These are phyloP conservation scores for Scaptomyza cyrtandrae DNA, from an alignment of 2,888 invertebrate species.

Conservation along the genomic window DNA sequence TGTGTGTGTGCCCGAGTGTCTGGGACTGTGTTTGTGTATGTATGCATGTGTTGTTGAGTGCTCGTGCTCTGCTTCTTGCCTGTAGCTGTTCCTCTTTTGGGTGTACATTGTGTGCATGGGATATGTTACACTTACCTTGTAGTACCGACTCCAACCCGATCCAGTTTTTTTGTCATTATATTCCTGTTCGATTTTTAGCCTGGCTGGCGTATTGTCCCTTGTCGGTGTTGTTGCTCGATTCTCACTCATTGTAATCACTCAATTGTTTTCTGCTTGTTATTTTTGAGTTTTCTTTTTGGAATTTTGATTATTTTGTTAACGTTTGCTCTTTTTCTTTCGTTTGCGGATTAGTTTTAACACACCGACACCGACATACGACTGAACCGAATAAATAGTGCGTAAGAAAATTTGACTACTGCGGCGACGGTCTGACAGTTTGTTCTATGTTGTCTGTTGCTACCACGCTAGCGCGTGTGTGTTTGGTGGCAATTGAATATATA, in stretches of 20 bases:
- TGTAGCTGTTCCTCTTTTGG: conserved; percentile 35
- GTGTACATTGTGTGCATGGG: conserved; percentile 28
- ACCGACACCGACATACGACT: conserved; percentile 48
- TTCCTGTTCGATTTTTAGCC: conserved; percentile 62
- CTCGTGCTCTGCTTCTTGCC: conserved; percentile 31
- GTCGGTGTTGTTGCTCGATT: conserved; percentile 33
- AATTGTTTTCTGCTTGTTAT: conserved; percentile 7
- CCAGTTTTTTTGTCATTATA: conserved; percentile 61
- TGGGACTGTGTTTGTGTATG: conserved; percentile 9
- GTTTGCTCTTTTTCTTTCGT: conserved; percentile 33
- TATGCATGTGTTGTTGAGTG: conserved; percentile 13
- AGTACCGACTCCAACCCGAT: conserved; percentile 58
- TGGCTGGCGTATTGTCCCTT: conserved; percentile 60
- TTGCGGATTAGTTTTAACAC: conserved; percentile 59
- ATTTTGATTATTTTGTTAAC: conserved; percentile 41
- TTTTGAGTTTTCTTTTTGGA: conserved; percentile 33
- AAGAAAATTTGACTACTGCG: conserved; percentile 63
- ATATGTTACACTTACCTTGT: conserved; percentile 55
- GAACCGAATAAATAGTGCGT: conserved; percentile 56
- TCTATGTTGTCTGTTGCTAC: conserved; percentile 48
- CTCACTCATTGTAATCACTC: conserved; percentile 64
- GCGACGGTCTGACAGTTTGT: conserved; percentile 49
- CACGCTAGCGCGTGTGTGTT: conserved; percentile 27
- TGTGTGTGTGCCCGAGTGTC: conserved; percentile 23
- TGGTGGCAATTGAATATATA: conserved; percentile 18